Evolutionary conservation across 2,888 invertebrate genomes (phyloP), one percentile per base, ranked within the genome.

Genomic region (Cataglyphis livida): DNA sequence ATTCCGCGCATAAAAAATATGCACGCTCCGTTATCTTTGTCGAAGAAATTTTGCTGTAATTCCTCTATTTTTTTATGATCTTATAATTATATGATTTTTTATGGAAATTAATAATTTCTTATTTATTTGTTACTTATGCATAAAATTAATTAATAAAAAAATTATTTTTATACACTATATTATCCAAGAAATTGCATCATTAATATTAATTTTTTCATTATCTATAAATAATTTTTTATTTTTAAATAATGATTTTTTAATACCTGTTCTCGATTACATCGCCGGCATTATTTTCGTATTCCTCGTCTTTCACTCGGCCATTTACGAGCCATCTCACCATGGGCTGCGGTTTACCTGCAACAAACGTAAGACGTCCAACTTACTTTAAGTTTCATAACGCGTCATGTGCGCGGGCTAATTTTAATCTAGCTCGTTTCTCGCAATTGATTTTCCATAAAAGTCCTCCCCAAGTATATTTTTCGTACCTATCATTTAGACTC

Each of bases 251-350:
- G 21, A 21, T 21, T 21, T 21, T 21, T 21, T 21, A 21, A 21
- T 38, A 96, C 91, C 97, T 96, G 95, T 98, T 98, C 95, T 98
- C 98, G 91, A 98, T 98, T 73, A 98, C 97, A 95, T 98, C 98
- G 28, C 97, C 98, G 10, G 97, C 97, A 94, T 97, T 97, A 95
- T 97, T 97, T 92, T 98, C 98, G 93, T 97, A 97, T 94, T 97
- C 97, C 92, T 97, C 97, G 94, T 98, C 98, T 75, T 97, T 95
- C 74, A 97, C 96, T 21, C 83, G 89, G 44, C 97, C 98, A 94
- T 98, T 97, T 73, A 98, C 96, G 82, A 98, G 95, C 98, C 98
- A 98, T 87, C 97, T 96, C 38, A 98, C 98, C 81, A 96, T 96
- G 1, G 98, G 98, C 94, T 97, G 97, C 1, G 98, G 98, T 75